phyloP scores from a whole-genome alignment of 2,113 vertebrate species.

The Brachyhypopomus occidentalis region DNA sequence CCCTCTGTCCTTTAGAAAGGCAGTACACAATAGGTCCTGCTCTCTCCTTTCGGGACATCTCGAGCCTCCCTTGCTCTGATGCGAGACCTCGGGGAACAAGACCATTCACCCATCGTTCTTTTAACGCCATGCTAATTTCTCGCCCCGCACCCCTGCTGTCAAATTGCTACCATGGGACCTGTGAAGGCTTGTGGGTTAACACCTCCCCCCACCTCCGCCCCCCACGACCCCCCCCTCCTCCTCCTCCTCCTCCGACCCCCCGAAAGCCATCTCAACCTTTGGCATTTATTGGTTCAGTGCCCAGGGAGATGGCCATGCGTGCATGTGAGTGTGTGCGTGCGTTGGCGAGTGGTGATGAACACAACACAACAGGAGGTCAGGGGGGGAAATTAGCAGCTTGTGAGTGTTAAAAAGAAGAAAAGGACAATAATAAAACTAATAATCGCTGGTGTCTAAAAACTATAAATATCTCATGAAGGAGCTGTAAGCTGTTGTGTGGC shows the following conservation, averaged over 20 bases:
- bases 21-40: constrained; percentile 52
- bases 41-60: constrained; percentile 61
- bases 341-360: constrained; percentile 55
- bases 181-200: constrained; percentile 73
- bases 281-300: constrained; percentile 81
- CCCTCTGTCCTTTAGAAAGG: constrained; percentile 44
- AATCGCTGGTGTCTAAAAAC: constrained; percentile 63
- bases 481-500: constrained; percentile 17
- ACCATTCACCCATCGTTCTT: constrained; percentile 75
- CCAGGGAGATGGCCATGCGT: constrained; percentile 54
- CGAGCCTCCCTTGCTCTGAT: constrained; percentile 64
- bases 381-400: constrained; percentile 88
- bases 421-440: constrained; percentile 44
- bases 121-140: constrained; percentile 75
- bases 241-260: constrained; percentile 54
- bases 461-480: constrained; percentile 77
- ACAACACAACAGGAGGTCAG: constrained; percentile 86
- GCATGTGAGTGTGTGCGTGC: constrained; percentile 67
- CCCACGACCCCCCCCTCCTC: constrained; percentile 68
- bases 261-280: constrained; percentile 79
- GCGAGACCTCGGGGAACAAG: constrained; percentile 67
- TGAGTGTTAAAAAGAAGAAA: constrained; percentile 82
- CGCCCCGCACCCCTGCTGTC: constrained; percentile 62
- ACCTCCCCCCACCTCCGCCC: constrained; percentile 55
- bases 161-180: constrained; percentile 74